Evolutionary conservation across 2,113 vertebrate genomes (phyloP), one percentile per base, ranked within the genome.

Genomic region (Brienomyrus longianalis): DNA sequence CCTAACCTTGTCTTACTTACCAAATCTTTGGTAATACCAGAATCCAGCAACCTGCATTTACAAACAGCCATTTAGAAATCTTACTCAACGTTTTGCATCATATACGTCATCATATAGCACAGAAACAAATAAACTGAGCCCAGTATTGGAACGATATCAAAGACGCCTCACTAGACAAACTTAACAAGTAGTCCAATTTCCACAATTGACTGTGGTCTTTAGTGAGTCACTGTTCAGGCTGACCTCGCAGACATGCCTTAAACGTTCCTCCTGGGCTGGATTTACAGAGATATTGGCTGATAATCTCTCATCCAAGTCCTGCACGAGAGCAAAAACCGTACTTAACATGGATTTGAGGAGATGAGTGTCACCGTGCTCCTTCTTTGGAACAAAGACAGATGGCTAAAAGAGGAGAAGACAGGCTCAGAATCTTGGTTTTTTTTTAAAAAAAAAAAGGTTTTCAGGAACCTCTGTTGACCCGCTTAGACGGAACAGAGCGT

Each of bases 251-350:
- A 51, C 50, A 21, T 15, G 45, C 8, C 85, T 87, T 54, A 54
- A 54, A 87, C 6, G 50, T 35, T 87, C 56, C 48, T 27, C 85
- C 85, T 54, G 27, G 43, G n/a, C 51, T 87, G 85, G 85, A 56
- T 87, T 87, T 87, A 54, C 15, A 87, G 85, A 87, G 85, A 87
- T 87, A 31, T 54, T n/a, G 85, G 27, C 85, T 54, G 85, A 87
- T 87, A 87, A 54, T 54, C 85, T 52, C 85, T 54, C 85, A 52
- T 87, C 85, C 85, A 35, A 87, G 85, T 27, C 27, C 23, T 11
- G 51, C 27, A 31, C 13, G n/a, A 35, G 51, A 35, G 85, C 85
- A 87, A 52, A 87, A 35, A 87, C 35, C 50, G 15, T 56, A 52
- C 84, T 86, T 52, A 86, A 50, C 50, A 52, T 52, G 84, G 84